Conservation (phyloP, 2,797 vertebrate genomes). For the Geotrypetes seraphini region DNA sequence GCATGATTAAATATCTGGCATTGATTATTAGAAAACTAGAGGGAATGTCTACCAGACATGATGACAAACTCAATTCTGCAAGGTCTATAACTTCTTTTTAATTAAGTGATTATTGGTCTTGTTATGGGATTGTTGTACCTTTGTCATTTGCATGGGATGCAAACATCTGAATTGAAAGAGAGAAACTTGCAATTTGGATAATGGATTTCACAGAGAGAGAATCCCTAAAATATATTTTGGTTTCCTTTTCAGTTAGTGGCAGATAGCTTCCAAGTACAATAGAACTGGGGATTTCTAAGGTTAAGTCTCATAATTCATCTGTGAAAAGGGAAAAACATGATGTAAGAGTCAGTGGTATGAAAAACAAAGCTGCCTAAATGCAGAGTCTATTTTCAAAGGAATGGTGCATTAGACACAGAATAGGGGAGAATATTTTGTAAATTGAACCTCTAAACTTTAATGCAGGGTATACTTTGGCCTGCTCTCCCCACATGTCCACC, state of each 20-base stretch:
- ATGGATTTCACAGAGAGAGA: too few relatives aligned
- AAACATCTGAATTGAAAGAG: constrained; percentile 32
- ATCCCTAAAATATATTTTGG: background rate
- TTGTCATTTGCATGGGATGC: constrained; percentile 37
- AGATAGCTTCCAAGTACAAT: background rate
- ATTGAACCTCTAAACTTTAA: too few relatives aligned
- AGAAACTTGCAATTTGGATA: too few relatives aligned
- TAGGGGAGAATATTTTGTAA: too few relatives aligned
- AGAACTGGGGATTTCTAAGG: background rate
- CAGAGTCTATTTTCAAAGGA: too few relatives aligned
- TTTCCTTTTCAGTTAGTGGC: constrained; percentile 3
- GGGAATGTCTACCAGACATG: constrained; percentile 32
- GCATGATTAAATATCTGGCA: constrained; percentile 56
- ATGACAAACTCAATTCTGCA: constrained; percentile 33
- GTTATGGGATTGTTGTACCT: constrained; percentile 40
- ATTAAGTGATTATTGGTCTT: constrained; percentile 48
- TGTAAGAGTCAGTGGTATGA: constrained; percentile 10
- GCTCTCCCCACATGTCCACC: too few relatives aligned
- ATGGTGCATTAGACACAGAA: too few relatives aligned
- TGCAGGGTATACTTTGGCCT: too few relatives aligned
- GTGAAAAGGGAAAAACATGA: background rate
- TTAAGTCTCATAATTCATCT: constrained; percentile 7
- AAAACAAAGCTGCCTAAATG: too few relatives aligned
- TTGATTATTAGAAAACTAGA: constrained; percentile 46
- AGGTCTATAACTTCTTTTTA: constrained; percentile 43